Conservation (phyloP, 1,140 invertebrate genomes). For the Eriosoma lanigerum region DNA sequence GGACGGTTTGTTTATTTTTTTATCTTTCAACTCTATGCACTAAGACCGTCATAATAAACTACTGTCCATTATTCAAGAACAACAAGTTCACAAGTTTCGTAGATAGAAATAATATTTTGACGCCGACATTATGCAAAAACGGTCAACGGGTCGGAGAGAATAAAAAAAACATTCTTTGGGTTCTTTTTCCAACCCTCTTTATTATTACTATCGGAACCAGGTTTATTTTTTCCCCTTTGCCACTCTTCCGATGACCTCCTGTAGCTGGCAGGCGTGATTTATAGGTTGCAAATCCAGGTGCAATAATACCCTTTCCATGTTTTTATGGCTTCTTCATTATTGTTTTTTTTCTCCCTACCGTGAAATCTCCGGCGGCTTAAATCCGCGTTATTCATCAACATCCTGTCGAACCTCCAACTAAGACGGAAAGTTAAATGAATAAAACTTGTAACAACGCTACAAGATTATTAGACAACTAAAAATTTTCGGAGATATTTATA, state of each 20-base stretch:
- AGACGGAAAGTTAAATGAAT: neutral
- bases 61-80: slow-evolving; percentile 37
- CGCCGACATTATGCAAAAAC: slow-evolving; percentile 43
- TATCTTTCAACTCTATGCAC: slow-evolving; percentile 10
- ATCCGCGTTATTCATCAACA: slow-evolving; percentile 3
- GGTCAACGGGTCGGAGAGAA: slow-evolving; percentile 2
- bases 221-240: slow-evolving; percentile 30
- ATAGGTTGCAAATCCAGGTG: slow-evolving; percentile 47
- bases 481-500: neutral
- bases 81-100: slow-evolving; percentile 20
- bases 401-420: slow-evolving; percentile 10
- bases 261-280: slow-evolving; percentile 41
- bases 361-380: slow-evolving; percentile 33
- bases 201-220: slow-evolving; percentile 48
- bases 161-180: slow-evolving; percentile 1
- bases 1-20: slow-evolving; percentile 28
- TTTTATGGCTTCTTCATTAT: slow-evolving; percentile 48
- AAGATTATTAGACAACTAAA: neutral
- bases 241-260: neutral
- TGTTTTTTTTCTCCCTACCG: slow-evolving; percentile 31
- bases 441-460: neutral
- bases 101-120: slow-evolving; percentile 45
- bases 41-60: slow-evolving; percentile 4
- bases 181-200: slow-evolving; percentile 46
- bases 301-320: slow-evolving; percentile 39